These are phyloP conservation scores for Monomorium pharaonis DNA, from an alignment of 1,140 invertebrate genomes.

Conservation along the genomic window DNA sequence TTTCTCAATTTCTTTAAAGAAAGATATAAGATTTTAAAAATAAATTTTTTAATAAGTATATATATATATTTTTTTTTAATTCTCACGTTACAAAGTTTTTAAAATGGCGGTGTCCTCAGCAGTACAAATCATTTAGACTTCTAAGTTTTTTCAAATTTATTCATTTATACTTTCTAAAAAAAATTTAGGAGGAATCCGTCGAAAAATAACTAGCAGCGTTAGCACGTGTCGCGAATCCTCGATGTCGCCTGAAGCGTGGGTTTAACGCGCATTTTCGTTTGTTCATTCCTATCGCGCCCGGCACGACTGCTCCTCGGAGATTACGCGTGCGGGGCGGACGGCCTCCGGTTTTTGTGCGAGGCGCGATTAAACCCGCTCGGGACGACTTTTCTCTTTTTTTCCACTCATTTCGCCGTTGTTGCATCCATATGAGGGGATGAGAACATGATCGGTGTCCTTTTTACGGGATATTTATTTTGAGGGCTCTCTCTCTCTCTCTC, in stretches of 20 bases:
- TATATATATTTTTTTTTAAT: no score
- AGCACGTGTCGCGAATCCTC: not conserved
- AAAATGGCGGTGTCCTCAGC: no score
- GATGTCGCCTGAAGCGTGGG: not conserved
- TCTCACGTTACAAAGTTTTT: no score
- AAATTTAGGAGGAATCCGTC: no score
- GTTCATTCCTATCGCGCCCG: not conserved
- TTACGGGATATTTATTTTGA: slow-evolving; percentile 80
- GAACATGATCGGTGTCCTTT: slow-evolving; percentile 75
- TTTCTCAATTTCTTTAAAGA: no score
- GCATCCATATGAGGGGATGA: slow-evolving; percentile 76
- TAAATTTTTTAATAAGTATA: no score
- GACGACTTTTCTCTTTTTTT: slow-evolving; percentile 32
- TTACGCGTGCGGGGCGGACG: not conserved
- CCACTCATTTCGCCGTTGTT: slow-evolving; percentile 67
- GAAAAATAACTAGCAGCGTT: not conserved
- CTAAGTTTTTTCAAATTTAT: no score
- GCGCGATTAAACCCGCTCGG: slow-evolving; percentile 55
- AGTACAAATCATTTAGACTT: no score
- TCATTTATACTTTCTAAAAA: no score
- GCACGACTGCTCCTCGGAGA: not conserved
- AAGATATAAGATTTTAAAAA: no score
- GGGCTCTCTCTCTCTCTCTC: slow-evolving; percentile 55
- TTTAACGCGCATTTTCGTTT: not conserved
- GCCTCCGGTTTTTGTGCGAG: not conserved